phyloP scores from a whole-genome alignment of 2,797 vertebrate species.

The Sarcoramphus papa region DNA sequence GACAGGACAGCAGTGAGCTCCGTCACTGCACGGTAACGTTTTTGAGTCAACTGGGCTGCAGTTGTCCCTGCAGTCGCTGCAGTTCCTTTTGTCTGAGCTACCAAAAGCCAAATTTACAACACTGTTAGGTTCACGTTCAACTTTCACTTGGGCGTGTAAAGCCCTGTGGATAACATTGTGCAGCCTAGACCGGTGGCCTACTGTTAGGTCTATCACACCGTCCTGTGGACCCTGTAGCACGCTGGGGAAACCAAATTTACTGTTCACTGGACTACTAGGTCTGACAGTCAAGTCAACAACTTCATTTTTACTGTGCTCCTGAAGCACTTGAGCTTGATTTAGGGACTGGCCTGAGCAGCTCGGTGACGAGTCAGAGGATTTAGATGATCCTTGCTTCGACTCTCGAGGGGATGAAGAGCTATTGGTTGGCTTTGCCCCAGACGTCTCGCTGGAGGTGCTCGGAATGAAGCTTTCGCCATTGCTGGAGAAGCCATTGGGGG shows the following conservation, averaged over 20 bases:
- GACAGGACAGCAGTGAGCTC: constrained; percentile 73
- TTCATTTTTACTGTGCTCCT: constrained; percentile 79
- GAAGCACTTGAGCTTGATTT: constrained; percentile 72
- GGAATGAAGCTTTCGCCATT: constrained; percentile 83
- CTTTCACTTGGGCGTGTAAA: constrained; percentile 85
- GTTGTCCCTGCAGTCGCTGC: constrained; percentile 78
- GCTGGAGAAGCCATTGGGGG: constrained; percentile 85
- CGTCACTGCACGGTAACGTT: constrained; percentile 72
- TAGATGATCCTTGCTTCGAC: constrained; percentile 81
- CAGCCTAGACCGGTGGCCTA: constrained; percentile 87
- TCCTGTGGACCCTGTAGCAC: constrained; percentile 82
- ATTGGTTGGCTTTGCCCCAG: constrained; percentile 80
- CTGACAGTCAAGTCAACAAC: constrained; percentile 90
- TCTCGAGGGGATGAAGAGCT: constrained; percentile 79
- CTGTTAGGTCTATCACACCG: constrained; percentile 94
- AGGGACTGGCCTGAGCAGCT: constrained; percentile 81
- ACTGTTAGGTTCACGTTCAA: constrained; percentile 85
- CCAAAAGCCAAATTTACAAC: constrained; percentile 75
- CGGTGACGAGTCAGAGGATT: constrained; percentile 80
- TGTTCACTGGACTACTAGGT: constrained; percentile 79
- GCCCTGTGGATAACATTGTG: constrained; percentile 93
- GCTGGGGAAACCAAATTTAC: constrained; percentile 72
- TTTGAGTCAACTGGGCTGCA: constrained; percentile 77
- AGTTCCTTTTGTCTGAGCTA: constrained; percentile 78
- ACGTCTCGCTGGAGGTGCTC: constrained; percentile 78